phyloP scores from a whole-genome alignment of 2,113 vertebrate genomes.

The Rhodinocichla rosea region DNA sequence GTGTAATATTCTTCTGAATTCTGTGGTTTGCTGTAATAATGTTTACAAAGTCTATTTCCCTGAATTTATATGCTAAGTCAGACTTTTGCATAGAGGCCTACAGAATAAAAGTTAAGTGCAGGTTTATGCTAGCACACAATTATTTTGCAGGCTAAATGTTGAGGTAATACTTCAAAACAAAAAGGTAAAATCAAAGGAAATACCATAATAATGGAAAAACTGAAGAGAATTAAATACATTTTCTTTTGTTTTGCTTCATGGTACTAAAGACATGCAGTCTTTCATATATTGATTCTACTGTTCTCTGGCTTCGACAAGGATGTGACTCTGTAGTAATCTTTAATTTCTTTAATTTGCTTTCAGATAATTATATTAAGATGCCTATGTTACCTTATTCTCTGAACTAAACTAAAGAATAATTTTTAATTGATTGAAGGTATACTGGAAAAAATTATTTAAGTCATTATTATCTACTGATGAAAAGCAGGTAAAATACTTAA shows the following conservation, averaged over 20 bases:
- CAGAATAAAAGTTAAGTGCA: constrained; percentile 75
- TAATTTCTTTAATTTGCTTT: background rate
- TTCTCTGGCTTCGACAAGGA: background rate
- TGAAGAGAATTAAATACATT: constrained; percentile 11
- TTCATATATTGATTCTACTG: background rate
- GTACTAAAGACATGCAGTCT: background rate
- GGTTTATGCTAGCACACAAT: constrained; percentile 67
- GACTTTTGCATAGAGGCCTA: constrained; percentile 65
- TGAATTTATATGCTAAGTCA: constrained; percentile 56
- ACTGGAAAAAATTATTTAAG: background rate
- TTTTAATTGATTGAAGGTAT: background rate
- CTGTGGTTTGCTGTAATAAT: constrained; percentile 45
- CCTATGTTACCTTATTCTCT: background rate
- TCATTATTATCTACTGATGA: background rate
- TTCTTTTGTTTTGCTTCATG: background rate
- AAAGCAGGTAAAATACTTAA: background rate
- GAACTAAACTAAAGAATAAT: background rate
- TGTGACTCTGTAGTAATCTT: background rate
- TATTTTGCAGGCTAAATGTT: constrained; percentile 67
- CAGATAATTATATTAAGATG: background rate
- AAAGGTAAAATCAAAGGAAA: constrained; percentile 49
- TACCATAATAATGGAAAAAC: background rate
- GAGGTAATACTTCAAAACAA: constrained; percentile 46
- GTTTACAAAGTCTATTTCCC: constrained; percentile 67
- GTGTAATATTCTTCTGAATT: background rate